phyloP scores from a whole-genome alignment of 2,888 invertebrate species.

The Gibbula magus region DNA sequence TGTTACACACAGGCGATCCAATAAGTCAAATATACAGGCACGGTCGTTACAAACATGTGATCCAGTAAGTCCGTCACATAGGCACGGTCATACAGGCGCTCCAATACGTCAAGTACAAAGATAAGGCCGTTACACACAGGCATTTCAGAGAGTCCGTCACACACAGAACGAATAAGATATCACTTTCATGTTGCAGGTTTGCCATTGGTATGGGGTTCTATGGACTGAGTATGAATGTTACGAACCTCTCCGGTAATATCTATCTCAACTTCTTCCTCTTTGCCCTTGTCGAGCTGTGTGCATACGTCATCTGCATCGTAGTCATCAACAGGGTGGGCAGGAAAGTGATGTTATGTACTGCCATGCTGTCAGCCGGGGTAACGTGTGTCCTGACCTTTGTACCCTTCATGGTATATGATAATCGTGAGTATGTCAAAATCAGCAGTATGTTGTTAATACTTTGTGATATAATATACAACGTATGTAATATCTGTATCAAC shows the following conservation, averaged over 20 bases:
- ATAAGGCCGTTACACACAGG: too few relatives aligned
- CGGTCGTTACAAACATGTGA: too few relatives aligned
- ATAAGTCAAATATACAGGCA: too few relatives aligned
- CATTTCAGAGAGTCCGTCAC: too few relatives aligned
- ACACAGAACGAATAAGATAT: not conserved
- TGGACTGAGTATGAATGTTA: constrained; percentile 86
- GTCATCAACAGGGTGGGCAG: constrained; percentile 84
- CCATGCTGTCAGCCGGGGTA: constrained; percentile 48
- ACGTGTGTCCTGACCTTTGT: constrained; percentile 48
- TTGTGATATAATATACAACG: too few relatives aligned
- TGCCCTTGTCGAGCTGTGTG: constrained; percentile 85
- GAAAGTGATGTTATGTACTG: constrained; percentile 82
- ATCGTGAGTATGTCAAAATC: too few relatives aligned
- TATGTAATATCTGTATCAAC: too few relatives aligned
- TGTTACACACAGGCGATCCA: too few relatives aligned
- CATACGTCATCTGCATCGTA: constrained; percentile 79
- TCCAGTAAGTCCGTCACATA: too few relatives aligned
- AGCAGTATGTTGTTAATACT: too few relatives aligned
- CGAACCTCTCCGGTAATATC: constrained; percentile 83
- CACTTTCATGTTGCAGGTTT: constrained; percentile 79
- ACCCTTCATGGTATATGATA: constrained; percentile 31
- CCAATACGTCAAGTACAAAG: too few relatives aligned
- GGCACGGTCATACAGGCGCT: too few relatives aligned
- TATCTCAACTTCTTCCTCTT: constrained; percentile 85
- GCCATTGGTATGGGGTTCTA: constrained; percentile 87